Evolutionary conservation across 2,888 invertebrate species (phyloP).

Genomic region (Agrilus mali): DNA sequence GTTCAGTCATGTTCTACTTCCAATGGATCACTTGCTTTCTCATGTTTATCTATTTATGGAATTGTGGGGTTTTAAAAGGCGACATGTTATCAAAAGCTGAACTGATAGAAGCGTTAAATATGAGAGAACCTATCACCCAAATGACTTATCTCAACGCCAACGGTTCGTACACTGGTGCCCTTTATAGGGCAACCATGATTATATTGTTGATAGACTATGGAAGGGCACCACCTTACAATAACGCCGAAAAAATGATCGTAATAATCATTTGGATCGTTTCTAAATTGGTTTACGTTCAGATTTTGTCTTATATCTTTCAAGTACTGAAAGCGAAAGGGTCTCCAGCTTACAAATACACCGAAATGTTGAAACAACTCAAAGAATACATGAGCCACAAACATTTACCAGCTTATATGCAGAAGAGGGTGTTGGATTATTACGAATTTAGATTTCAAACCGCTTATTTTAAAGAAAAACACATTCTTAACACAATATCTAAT

Average conservation of each 20-base stretch:
- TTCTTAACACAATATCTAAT: constrained; percentile 41
- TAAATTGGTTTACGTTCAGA: constrained; percentile 15
- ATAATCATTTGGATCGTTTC: constrained; percentile 22
- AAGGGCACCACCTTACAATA: constrained; percentile 13
- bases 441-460: constrained; percentile 43
- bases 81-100: too few relatives aligned
- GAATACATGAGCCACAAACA: constrained; percentile 47
- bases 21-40: background rate
- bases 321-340: constrained; percentile 30
- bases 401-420: constrained; percentile 39
- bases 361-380: constrained; percentile 41
- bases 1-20: too few relatives aligned
- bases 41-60: background rate
- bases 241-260: constrained; percentile 16
- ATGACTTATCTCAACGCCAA: background rate
- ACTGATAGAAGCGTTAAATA: background rate
- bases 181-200: constrained; percentile 19
- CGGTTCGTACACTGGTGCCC: constrained; percentile 10
- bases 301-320: constrained; percentile 20
- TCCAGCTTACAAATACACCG: constrained; percentile 35
- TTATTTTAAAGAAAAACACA: constrained; percentile 44
- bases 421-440: constrained; percentile 44
- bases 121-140: background rate
- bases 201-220: constrained; percentile 21
- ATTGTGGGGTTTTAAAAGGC: background rate